Evolutionary conservation across 1,140 invertebrate genomes (phyloP), one percentile per base, ranked within the genome.

Genomic region (Drosophila repleta): DNA sequence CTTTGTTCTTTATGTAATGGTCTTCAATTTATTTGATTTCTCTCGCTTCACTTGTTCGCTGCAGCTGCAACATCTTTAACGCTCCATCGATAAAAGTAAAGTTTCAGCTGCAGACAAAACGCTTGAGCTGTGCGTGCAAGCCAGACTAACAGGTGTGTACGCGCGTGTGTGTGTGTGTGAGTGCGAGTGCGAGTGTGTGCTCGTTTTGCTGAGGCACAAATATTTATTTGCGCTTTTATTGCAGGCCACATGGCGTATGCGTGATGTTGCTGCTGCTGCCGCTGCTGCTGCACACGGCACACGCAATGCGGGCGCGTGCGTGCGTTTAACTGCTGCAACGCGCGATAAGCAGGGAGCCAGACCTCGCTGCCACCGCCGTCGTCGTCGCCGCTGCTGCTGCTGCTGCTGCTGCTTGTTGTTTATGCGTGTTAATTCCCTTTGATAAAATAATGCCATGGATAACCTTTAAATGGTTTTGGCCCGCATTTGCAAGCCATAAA

Each of bases 371-470:
- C 2, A 6, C 8, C 3, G 65, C 62, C 60, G 63, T 43, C 21
- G 48, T 24, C 39, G 60, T 29, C 45, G 48, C 13, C 51, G 69
- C 41, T 58, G 60, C 41, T 57, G 51, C 15, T 39, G 37, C 20
- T 74, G 32, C 18, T 69, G 60, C 20, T 51, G 43, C 20, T 70
- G 65, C 24, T 35, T 71, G 74, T 65, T 82, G 82, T 87, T 78
- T 88, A 67, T 88, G 83, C 83, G 83, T 88, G 83, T 88, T 88
- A 88, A 88, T 88, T 88, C 83, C 79, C 72, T 79, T 88, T 88
- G 83, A 88, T 88, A 88, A 88, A 88, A 88, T 88, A 88, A 88
- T 88, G 84, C 83, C 76, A 6, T 48, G 83, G 83, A 88, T 88
- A 88, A 79, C 83, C 83, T 88, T 88, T 88, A 83, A 88, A 88